Percentiles rank a stretch among this genome's conserved stretches.
Evolutionary conservation across 2,797 vertebrate species (phyloP).

Genomic region (Myotis pilosus): DNA sequence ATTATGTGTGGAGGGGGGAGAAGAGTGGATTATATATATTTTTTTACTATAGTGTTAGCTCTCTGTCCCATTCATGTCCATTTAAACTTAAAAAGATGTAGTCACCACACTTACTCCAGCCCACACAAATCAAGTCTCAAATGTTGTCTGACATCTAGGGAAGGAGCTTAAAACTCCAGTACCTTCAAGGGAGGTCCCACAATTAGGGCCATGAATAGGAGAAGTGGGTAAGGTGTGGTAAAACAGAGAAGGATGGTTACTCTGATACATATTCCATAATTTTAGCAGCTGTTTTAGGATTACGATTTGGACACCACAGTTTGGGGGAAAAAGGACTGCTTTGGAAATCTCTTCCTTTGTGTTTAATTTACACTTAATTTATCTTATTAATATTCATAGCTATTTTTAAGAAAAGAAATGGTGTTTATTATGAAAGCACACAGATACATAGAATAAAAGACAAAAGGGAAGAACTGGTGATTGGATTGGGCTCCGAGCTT

Average conservation of each 20-base stretch:
- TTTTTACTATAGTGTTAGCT: background rate
- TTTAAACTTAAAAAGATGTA: background rate
- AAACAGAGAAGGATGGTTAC: background rate
- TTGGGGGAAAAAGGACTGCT: background rate
- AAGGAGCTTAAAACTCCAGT: background rate
- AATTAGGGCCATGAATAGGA: background rate
- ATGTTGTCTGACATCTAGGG: background rate
- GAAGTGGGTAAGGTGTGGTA: background rate
- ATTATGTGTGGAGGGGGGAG: accelerated
- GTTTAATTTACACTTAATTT: background rate
- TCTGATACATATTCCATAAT: background rate
- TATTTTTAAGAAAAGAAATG: background rate
- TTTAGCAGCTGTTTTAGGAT: background rate
- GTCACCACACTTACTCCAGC: background rate
- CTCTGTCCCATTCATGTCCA: background rate
- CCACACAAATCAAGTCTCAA: background rate
- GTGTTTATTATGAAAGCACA: background rate
- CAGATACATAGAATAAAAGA: background rate
- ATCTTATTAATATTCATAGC: background rate
- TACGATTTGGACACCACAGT: background rate
- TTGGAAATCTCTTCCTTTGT: background rate
- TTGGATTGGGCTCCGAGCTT: background rate
- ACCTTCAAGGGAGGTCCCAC: background rate
- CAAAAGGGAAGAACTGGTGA: background rate
- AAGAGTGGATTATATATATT: background rate